Percentiles rank a stretch among this genome's conserved stretches.
phyloP scores from a whole-genome alignment of 1,140 invertebrate species.

The Cotesia typhae region DNA sequence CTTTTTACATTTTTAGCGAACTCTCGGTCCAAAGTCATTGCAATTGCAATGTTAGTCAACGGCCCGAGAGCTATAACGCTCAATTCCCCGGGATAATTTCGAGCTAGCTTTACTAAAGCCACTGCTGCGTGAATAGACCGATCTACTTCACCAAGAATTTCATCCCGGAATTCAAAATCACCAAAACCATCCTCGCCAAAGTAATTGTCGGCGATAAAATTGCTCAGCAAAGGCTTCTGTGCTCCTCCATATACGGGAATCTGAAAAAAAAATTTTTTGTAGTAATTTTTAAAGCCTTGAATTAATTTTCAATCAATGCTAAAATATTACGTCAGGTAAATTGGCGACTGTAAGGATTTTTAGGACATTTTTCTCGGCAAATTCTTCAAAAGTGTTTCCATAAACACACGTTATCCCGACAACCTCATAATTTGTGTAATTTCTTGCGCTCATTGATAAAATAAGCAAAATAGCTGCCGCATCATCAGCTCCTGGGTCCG shows the following conservation, averaged over 20 bases:
- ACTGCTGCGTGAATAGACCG: conserved; percentile 59
- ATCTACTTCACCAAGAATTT: conserved; percentile 49
- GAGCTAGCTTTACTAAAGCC: conserved; percentile 56
- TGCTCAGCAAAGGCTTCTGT: conserved; percentile 51
- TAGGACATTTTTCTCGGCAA: conserved; percentile 69
- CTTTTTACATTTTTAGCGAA: conserved; percentile 66
- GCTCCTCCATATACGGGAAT: conserved; percentile 65
- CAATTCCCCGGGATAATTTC: conserved; percentile 60
- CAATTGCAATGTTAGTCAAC: conserved; percentile 72
- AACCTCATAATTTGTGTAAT: conserved; percentile 50
- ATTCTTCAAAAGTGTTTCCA: conserved; percentile 70
- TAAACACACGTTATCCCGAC: conserved; percentile 71
- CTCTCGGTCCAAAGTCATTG: conserved; percentile 66
- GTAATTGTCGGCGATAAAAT: conserved; percentile 44
- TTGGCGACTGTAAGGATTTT: conserved; percentile 67
- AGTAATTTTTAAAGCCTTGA: background rate
- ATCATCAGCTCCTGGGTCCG: conserved; percentile 69
- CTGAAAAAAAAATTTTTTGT: conserved; percentile 46
- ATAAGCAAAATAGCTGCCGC: conserved; percentile 66
- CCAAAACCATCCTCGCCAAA: conserved; percentile 68
- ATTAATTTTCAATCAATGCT: background rate
- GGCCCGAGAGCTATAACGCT: conserved; percentile 69
- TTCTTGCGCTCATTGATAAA: conserved; percentile 51
- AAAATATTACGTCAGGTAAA: conserved; percentile 63
- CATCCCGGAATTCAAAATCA: conserved; percentile 58